Percentiles rank a stretch among this genome's conserved stretches.
Conservation (phyloP, 2,113 vertebrate species). For the rat (Rattus norvegicus) region DNA sequence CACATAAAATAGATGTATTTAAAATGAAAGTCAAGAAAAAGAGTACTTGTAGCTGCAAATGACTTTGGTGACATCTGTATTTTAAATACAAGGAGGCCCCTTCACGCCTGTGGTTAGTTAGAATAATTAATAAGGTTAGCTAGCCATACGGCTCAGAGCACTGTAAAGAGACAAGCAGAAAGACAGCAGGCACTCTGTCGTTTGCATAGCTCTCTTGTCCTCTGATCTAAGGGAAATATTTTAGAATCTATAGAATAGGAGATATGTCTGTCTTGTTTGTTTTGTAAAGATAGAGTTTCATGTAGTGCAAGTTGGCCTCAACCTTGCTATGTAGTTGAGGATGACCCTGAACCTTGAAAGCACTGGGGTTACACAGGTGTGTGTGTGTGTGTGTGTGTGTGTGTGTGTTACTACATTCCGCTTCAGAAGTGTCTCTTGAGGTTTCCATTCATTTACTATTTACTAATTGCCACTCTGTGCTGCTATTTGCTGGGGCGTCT, state of each 20-base stretch:
- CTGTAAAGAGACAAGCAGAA: background rate
- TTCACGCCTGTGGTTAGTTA: background rate
- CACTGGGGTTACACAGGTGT: background rate
- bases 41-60: background rate
- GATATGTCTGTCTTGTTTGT: background rate
- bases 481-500: too few species aligned
- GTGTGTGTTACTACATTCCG: background rate
- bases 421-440: background rate
- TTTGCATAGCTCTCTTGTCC: background rate
- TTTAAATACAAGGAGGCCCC: background rate
- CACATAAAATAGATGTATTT: background rate
- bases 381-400: background rate
- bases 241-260: background rate
- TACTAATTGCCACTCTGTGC: background rate
- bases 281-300: background rate
- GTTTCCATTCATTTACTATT: background rate
- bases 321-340: background rate
- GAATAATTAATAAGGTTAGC: background rate
- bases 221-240: background rate
- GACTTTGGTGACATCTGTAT: background rate
- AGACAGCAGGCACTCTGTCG: background rate
- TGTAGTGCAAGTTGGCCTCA: background rate
- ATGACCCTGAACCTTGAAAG: background rate
- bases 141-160: background rate
- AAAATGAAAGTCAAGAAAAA: background rate